Conservation (phyloP, 2,113 vertebrate species). For the Epinephelus moara region DNA sequence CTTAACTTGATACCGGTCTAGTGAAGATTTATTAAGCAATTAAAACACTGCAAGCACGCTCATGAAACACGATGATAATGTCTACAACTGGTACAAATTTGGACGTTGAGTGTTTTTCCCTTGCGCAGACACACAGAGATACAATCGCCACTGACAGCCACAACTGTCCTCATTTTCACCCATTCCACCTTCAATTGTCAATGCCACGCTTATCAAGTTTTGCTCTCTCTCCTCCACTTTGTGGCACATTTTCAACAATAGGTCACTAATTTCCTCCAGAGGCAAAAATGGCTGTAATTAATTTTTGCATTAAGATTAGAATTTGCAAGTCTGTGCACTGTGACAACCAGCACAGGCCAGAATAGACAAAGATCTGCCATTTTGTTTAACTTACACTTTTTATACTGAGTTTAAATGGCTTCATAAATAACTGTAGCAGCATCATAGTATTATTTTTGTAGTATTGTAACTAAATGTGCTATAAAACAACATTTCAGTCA, state of each 20-base stretch:
- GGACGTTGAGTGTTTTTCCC: background rate
- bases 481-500: background rate
- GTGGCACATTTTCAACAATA: constrained; percentile 51
- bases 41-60: constrained; percentile 3
- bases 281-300: constrained; percentile 50
- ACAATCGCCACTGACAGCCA: constrained; percentile 22
- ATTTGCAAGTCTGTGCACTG: constrained; percentile 25
- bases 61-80: constrained; percentile 7
- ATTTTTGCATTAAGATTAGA: constrained; percentile 51
- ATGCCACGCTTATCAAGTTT: constrained; percentile 50
- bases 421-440: background rate
- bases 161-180: constrained; percentile 25
- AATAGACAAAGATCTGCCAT: constrained; percentile 37
- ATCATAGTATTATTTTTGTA: background rate
- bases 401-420: constrained; percentile 2
- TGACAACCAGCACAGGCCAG: constrained; percentile 20
- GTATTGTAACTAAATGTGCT: background rate
- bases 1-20: background rate
- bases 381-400: constrained; percentile 15
- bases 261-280: constrained; percentile 49
- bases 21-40: constrained; percentile 23
- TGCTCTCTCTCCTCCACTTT: constrained; percentile 16
- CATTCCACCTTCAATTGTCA: constrained; percentile 42
- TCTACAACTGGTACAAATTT: background rate
- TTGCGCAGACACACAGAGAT: constrained; percentile 22